These are phyloP conservation scores for Dunckerocampus dactyliophorus DNA, from an alignment of 2,113 vertebrate genomes.

Conservation along the genomic window DNA sequence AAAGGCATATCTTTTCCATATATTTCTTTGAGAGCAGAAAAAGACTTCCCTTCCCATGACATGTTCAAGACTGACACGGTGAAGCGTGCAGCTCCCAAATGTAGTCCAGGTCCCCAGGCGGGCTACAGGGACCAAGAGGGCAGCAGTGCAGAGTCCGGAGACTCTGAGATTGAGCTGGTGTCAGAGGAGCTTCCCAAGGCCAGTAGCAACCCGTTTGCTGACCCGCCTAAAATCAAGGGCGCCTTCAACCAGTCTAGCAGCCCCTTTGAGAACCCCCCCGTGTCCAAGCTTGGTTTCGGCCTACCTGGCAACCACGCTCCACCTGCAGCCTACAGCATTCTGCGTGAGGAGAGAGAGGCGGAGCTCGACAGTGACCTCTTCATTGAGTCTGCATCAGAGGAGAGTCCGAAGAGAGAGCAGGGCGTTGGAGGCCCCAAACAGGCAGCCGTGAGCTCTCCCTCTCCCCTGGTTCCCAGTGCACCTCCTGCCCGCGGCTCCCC, in stretches of 20 bases:
- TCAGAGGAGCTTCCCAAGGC: constrained; percentile 81
- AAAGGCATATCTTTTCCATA: constrained; percentile 46
- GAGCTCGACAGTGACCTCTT: constrained; percentile 97
- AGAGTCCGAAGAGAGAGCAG: constrained; percentile 94
- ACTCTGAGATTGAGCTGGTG: constrained; percentile 93
- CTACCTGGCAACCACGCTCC: constrained; percentile 79
- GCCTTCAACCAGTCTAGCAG: constrained; percentile 78
- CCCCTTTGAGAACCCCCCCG: constrained; percentile 65
- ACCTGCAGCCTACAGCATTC: constrained; percentile 88
- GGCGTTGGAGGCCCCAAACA: constrained; percentile 79
- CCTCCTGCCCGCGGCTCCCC: constrained; percentile 29
- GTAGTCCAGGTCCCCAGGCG: constrained; percentile 49
- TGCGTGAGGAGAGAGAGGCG: constrained; percentile 92
- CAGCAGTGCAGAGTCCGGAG: constrained; percentile 90
- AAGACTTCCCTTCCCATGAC: constrained; percentile 65
- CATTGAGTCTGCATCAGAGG: constrained; percentile 94
- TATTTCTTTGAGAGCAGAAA: constrained; percentile 73
- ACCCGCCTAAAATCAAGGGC: constrained; percentile 77
- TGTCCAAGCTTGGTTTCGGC: constrained; percentile 79
- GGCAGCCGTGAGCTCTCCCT: constrained; percentile 39
- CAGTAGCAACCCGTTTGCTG: constrained; percentile 70
- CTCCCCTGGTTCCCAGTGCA: constrained; percentile 41
- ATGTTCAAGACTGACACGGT: constrained; percentile 56
- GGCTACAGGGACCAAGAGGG: constrained; percentile 75
- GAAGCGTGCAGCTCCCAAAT: constrained; percentile 50